Evolutionary conservation across 2,797 vertebrate genomes (phyloP).

Genomic region (Polyboroides typus): DNA sequence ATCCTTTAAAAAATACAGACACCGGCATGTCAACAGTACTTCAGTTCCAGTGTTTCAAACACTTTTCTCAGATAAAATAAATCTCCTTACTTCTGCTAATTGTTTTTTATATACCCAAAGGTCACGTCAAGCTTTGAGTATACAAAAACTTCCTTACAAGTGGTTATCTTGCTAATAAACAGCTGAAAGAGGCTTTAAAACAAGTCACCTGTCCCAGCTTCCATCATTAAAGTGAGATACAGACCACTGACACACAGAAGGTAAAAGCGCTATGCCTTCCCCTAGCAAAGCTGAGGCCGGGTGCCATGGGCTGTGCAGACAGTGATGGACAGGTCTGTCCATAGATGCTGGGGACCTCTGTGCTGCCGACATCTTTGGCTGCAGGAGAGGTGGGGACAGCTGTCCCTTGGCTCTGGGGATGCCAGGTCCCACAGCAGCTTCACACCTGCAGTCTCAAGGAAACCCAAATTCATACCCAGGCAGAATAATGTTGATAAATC

Average conservation of each 20-base stretch:
- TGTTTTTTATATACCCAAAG: neutral
- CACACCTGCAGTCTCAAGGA: neutral
- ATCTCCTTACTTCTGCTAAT: neutral
- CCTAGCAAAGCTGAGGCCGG: neutral
- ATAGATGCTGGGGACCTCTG: neutral
- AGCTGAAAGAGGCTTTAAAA: neutral
- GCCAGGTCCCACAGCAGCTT: neutral
- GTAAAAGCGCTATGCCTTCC: neutral
- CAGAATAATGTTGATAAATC: neutral
- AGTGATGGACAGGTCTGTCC: neutral
- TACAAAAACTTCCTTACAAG: neutral
- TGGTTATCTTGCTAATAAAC: neutral
- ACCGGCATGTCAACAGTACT: fast-evolving
- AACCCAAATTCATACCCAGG: neutral
- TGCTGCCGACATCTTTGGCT: neutral
- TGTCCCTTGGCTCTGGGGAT: neutral
- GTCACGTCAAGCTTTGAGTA: neutral
- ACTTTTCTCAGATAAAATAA: neutral
- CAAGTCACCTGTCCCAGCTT: neutral
- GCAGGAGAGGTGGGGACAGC: neutral
- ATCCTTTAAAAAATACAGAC: neutral
- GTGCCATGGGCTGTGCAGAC: neutral
- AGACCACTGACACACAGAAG: neutral
- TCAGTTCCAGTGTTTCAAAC: neutral
- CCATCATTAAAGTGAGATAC: neutral